Percentiles rank a stretch among this genome's conserved stretches.
Evolutionary conservation across 2,888 invertebrate genomes (phyloP).

Genomic region (Ichneumon xanthorius): DNA sequence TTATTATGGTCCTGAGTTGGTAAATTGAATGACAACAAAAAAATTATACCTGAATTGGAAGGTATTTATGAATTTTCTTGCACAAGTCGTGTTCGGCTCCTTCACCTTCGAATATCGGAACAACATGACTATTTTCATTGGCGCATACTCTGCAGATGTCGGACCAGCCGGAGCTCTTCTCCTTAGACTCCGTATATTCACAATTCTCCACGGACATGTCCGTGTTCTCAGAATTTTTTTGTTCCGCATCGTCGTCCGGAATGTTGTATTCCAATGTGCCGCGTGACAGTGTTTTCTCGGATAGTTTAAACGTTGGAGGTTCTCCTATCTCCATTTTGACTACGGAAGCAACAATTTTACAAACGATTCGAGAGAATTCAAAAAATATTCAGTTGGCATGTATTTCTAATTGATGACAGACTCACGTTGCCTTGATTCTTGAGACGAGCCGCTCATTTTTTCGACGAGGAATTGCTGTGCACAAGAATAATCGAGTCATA

Average conservation of each 20-base stretch:
- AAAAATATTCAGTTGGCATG: neutral
- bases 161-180: conserved; percentile 61
- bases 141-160: conserved; percentile 87
- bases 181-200: neutral
- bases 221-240: neutral
- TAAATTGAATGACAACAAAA: neutral
- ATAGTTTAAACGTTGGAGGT: neutral
- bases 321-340: conserved; percentile 29
- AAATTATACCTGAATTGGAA: conserved; percentile 87
- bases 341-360: neutral
- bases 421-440: neutral
- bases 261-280: neutral
- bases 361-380: neutral
- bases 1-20: neutral
- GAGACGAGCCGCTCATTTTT: neutral
- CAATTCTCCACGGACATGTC: neutral
- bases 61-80: conserved; percentile 88
- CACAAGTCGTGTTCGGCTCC: conserved; percentile 87
- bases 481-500: neutral
- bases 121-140: conserved; percentile 85
- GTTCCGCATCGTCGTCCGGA: neutral
- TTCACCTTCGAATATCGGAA: conserved; percentile 88
- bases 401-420: neutral
- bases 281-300: neutral
- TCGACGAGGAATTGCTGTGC: neutral